Conservation (phyloP, 2,797 vertebrate genomes). For the Acomys russatus region DNA sequence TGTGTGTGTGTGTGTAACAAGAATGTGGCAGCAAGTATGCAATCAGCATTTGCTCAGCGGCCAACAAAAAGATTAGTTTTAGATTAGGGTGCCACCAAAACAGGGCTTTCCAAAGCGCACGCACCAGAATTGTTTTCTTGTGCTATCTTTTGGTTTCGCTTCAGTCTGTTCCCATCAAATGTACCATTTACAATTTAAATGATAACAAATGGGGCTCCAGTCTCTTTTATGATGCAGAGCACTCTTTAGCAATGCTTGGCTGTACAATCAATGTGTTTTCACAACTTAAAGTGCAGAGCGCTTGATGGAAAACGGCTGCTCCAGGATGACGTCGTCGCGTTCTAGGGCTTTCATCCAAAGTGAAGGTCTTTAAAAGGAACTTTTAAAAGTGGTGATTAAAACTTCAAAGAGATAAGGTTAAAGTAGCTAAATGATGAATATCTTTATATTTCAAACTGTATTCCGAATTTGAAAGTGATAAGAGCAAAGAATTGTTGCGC, state of each 20-base stretch:
- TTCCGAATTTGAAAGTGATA: slow-evolving; percentile 20
- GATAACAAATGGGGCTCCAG: slow-evolving; percentile 57
- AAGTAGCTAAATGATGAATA: slow-evolving; percentile 58
- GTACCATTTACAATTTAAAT: slow-evolving; percentile 65
- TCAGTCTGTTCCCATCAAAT: slow-evolving; percentile 32
- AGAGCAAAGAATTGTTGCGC: slow-evolving; percentile 56
- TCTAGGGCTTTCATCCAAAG: slow-evolving; percentile 57
- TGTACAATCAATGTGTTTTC: slow-evolving; percentile 66
- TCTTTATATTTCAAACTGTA: slow-evolving; percentile 56
- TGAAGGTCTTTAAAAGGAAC: slow-evolving; percentile 63
- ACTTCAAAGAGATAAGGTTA: slow-evolving; percentile 52
- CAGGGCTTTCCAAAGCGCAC: slow-evolving; percentile 33
- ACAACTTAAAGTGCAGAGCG: slow-evolving; percentile 59
- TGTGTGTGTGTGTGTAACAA: no score
- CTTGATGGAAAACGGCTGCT: slow-evolving; percentile 70
- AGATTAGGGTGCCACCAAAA: slow-evolving; percentile 49
- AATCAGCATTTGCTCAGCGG: background rate
- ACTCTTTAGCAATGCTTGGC: slow-evolving; percentile 16
- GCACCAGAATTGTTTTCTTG: slow-evolving; percentile 61
- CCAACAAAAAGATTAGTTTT: slow-evolving; percentile 62
- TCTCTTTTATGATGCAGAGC: slow-evolving; percentile 73
- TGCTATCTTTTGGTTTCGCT: slow-evolving; percentile 31
- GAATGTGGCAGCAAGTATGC: background rate
- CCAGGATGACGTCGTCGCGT: slow-evolving; percentile 56
- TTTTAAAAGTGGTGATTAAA: slow-evolving; percentile 71